phyloP scores from a whole-genome alignment of 2,113 vertebrate genomes.

The Toxostoma redivivum region DNA sequence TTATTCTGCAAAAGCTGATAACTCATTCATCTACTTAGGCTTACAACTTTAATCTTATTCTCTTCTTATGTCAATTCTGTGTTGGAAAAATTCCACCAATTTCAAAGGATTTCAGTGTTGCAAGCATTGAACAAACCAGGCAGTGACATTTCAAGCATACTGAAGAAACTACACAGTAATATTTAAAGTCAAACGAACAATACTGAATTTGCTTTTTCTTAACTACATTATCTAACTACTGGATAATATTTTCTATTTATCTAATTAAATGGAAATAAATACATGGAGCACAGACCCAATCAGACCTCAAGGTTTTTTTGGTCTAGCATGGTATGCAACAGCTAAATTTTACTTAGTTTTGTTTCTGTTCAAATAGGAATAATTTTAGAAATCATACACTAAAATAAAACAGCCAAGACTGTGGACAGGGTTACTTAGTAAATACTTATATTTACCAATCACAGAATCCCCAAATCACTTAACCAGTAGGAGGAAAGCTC shows the following conservation, averaged over 20 bases:
- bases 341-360: neutral
- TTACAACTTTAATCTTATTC: slow-evolving; percentile 23
- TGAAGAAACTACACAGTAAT: neutral
- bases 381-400: neutral
- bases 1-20: slow-evolving; percentile 33
- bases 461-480: neutral
- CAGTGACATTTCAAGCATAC: neutral
- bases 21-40: slow-evolving; percentile 5
- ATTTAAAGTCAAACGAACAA: neutral
- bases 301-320: neutral
- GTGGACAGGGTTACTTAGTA: neutral
- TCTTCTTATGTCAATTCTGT: neutral
- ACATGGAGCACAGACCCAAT: neutral
- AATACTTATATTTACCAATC: neutral
- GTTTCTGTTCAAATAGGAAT: neutral
- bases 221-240: neutral
- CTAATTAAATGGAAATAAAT: neutral
- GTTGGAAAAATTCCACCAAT: neutral
- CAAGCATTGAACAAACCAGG: neutral
- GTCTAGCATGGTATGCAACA: neutral
- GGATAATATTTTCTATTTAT: neutral
- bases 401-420: neutral
- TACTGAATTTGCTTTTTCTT: neutral
- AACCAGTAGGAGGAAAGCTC: neutral
- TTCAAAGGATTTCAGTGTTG: neutral